Base-by-base conservation (phyloP, 2,888 invertebrate genomes). In the Drosophila setosimentum region DNA sequence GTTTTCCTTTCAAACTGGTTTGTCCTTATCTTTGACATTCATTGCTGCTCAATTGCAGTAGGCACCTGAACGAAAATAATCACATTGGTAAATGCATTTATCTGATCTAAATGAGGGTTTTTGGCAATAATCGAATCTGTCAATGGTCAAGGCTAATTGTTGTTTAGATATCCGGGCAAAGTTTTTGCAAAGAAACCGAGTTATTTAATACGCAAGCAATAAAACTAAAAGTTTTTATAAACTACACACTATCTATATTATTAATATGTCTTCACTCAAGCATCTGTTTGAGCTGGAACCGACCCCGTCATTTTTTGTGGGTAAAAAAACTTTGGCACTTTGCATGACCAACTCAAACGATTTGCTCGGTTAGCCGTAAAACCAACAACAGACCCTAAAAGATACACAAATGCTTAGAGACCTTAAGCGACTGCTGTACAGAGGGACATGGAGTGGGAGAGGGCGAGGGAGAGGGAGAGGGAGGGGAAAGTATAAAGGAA, bases 331-430 rank as follows among this genome's bases (percentile, higher is more conserved):
- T 83, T 83, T 83, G 87, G 87, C 84, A 83, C 83, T 83, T 83
- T 87, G 87, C 77, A 84, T 80, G 82, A 78, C 87, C 87, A 73
- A 84, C 87, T 82, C 84, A 83, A 83, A 82, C 87, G 83, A 87
- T 83, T 87, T 84, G 87, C 82, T 83, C 82, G 83, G 87, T 83
- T 82, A 77, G 75, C 87, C 83, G 80, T 67, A 74, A 65, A 72
- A 73, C 72, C 81, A 84, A 68, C 84, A 84, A 70, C 80, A 79
- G 79, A 70, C 80, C 82, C 70, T 55, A 79, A 77, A 77, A 80
- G 73, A 82, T 71, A 87, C 74, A 82, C 83, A 84, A 80, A 84
- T 70, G 78, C 87, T 86, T 79, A 67, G 62, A 70, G 70, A 73
- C 82, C 78, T 85, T 85, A 85, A 84, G 80, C 78, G 87, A 82